Evolutionary conservation across 2,797 vertebrate genomes (phyloP), one percentile per base, ranked within the genome.

Genomic region (Falco peregrinus): DNA sequence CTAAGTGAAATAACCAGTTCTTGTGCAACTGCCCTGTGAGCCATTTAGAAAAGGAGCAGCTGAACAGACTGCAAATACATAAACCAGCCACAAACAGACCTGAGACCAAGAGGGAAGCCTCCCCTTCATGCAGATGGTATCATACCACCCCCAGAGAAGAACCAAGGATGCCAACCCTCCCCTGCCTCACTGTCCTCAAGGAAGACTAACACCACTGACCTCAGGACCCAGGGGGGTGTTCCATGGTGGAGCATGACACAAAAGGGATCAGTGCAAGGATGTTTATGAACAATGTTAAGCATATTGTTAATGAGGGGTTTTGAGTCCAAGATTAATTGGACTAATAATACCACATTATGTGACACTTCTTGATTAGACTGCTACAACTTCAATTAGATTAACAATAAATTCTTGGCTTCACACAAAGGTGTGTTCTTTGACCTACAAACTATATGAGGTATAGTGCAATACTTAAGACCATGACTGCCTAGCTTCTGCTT

Each of bases 61-160:
- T 68, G 51, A 85, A 83, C 26, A 71, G 43, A 60, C 21, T 24
- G 20, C 28, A 88, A 37, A 74, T n/a, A 22, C 0, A 59, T 17
- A 54, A 77, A 14, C 6, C 54, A 69, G 39, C 16, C 33, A 24
- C 35, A 65, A 69, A 25, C 16, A 51, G 56, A 47, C 4, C 29
- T 0, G 0, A 84, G 53, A 74, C 10, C 15, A 25, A 59, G 39
- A 3, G 2, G 13, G 21, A 74, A 53, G 28, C 16, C 26, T 56
- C 12, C 12, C 24, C 10, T 10, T 56, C 15, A 3, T 2, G 4
- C 37, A 67, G 35, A 37, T 5, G 19, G 18, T 19, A 77, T 10
- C 7, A 35, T 20, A 35, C 5, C 31, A 39, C 8, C 19, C 11
- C 22, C 24, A 54, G 18, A 41, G 18, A 65, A 41, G 10, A 64